These are phyloP conservation scores for Lasaia peninsularis DNA, from an alignment of 1,140 invertebrate genomes.

Conservation along the genomic window DNA sequence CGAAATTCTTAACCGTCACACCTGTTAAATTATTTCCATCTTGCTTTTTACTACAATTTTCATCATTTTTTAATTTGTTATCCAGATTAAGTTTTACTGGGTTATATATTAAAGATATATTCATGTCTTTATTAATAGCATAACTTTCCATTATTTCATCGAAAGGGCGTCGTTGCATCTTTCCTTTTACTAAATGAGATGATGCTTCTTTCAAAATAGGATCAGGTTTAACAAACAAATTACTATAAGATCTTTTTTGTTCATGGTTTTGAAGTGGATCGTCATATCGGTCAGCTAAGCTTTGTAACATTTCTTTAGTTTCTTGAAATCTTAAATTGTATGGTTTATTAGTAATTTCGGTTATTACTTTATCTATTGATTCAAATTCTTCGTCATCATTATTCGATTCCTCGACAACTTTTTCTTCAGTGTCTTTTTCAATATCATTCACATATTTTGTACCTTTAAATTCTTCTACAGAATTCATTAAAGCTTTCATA, in stretches of 20 bases:
- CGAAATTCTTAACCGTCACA: conserved; percentile 45
- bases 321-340: conserved; percentile 64
- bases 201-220: conserved; percentile 56
- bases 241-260: conserved; percentile 12
- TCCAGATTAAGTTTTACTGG: conserved; percentile 40
- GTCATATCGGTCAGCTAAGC: conserved; percentile 59
- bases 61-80: conserved; percentile 23
- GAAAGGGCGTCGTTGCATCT: conserved; percentile 32
- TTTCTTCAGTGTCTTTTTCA: conserved; percentile 21
- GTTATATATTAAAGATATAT: conserved; percentile 55
- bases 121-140: conserved; percentile 56
- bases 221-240: conserved; percentile 32
- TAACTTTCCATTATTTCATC: conserved; percentile 54
- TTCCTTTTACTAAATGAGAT: conserved; percentile 37
- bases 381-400: conserved; percentile 54
- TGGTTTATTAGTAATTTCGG: conserved; percentile 59
- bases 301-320: conserved; percentile 57
- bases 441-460: conserved; percentile 23
- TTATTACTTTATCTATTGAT: conserved; percentile 61
- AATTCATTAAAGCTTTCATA: conserved; percentile 53
- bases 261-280: conserved; percentile 23
- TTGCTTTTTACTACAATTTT: background rate
- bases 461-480: conserved; percentile 35
- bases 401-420: conserved; percentile 23
- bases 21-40: conserved; percentile 31